Evolutionary conservation across 2,797 vertebrate species (phyloP).

Genomic region (Harpagifer antarcticus): DNA sequence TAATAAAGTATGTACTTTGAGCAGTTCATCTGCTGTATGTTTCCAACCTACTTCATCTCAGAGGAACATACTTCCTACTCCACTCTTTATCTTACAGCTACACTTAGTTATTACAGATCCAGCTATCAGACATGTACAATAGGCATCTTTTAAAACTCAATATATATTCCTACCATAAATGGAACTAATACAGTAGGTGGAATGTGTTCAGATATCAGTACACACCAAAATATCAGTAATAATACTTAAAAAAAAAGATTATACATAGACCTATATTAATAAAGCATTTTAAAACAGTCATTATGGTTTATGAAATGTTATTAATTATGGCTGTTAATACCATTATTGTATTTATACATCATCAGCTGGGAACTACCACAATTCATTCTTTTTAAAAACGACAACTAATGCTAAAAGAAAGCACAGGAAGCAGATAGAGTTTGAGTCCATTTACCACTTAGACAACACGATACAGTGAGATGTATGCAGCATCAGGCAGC

Average conservation of each 20-base stretch:
- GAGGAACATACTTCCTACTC: no score
- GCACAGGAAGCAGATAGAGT: no score
- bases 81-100: no score
- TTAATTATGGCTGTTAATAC: background rate
- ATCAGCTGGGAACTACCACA: background rate
- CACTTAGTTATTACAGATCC: no score
- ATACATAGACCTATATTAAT: background rate
- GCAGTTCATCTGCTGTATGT: no score
- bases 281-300: background rate
- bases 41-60: no score
- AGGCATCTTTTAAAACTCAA: no score
- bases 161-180: no score
- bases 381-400: background rate
- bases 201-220: no score
- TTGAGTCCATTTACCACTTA: background rate
- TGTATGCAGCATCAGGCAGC: background rate
- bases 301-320: accelerated
- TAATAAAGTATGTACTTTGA: no score
- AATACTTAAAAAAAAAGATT: background rate
- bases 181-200: background rate
- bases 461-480: background rate
- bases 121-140: no score
- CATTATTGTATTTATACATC: background rate
- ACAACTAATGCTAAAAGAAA: background rate
- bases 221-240: background rate